These are phyloP conservation scores for Butastur rufipennis DNA, from an alignment of 2,113 vertebrate genomes.

Conservation along the genomic window DNA sequence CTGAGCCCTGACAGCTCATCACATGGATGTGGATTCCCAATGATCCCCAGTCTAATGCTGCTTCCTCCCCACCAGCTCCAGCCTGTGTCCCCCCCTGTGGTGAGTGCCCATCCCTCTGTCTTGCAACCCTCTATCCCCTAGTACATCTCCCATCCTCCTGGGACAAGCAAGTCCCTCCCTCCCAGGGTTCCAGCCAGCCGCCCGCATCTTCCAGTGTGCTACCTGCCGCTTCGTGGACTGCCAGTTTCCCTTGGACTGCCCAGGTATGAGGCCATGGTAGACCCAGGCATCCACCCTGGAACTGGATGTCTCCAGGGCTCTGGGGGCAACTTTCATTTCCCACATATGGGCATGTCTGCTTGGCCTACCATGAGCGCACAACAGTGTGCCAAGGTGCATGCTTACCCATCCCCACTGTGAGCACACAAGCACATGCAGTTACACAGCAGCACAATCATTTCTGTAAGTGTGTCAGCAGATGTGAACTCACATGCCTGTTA, in stretches of 20 bases:
- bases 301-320: not conserved
- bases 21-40: not conserved
- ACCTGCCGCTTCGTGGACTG: not conserved
- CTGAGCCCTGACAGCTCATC: not conserved
- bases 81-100: slow-evolving; percentile 33
- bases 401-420: not conserved
- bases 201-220: not conserved
- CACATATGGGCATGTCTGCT: not conserved
- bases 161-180: not conserved
- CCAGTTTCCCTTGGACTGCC: not conserved
- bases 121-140: not conserved
- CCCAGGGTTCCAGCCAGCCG: not conserved
- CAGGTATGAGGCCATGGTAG: not conserved
- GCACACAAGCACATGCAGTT: fast-evolving
- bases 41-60: not conserved
- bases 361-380: not conserved
- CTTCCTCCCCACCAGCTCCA: not conserved
- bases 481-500: not conserved
- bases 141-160: not conserved
- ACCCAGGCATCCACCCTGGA: not conserved
- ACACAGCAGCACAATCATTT: not conserved
- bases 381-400: not conserved
- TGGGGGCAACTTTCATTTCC: not conserved
- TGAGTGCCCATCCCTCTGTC: not conserved
- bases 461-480: not conserved